phyloP scores from a whole-genome alignment of 2,113 vertebrate species.

The Boulengeromyrus knoepffleri region DNA sequence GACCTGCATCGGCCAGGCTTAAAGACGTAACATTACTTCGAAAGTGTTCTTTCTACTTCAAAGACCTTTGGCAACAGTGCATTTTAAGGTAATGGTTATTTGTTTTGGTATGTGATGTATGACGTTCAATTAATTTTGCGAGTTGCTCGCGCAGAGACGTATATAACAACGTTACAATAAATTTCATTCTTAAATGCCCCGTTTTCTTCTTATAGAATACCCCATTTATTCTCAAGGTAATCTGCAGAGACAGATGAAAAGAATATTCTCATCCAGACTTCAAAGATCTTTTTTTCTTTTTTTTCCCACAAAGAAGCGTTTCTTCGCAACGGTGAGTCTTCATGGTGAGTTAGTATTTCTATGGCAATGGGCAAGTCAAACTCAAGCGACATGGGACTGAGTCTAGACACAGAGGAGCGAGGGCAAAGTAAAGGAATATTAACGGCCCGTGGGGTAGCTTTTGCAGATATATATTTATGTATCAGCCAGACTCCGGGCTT shows the following conservation, averaged over 20 bases:
- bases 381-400: constrained; percentile 90
- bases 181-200: constrained; percentile 1
- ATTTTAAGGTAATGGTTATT: background rate
- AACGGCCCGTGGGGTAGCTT: constrained; percentile 68
- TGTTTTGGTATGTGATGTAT: constrained; percentile 13
- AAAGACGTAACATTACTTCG: constrained; percentile 4
- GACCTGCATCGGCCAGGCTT: background rate
- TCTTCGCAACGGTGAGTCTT: constrained; percentile 98
- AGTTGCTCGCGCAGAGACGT: background rate
- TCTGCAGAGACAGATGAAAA: constrained; percentile 81
- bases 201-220: constrained; percentile 81
- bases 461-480: constrained; percentile 59
- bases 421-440: constrained; percentile 96
- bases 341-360: constrained; percentile 99
- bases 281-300: constrained; percentile 67
- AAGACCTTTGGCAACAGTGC: background rate
- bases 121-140: constrained; percentile 4
- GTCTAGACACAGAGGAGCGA: constrained; percentile 78
- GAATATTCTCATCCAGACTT: constrained; percentile 88
- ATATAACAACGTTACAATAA: constrained; percentile 1
- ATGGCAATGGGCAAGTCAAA: constrained; percentile 97
- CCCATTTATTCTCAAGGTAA: constrained; percentile 76
- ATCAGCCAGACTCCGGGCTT: constrained; percentile 39
- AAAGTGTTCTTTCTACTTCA: background rate
- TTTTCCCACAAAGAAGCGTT: constrained; percentile 85